Conservation (phyloP, 2,888 invertebrate species). For the Cataglyphis rosenhaueri region DNA sequence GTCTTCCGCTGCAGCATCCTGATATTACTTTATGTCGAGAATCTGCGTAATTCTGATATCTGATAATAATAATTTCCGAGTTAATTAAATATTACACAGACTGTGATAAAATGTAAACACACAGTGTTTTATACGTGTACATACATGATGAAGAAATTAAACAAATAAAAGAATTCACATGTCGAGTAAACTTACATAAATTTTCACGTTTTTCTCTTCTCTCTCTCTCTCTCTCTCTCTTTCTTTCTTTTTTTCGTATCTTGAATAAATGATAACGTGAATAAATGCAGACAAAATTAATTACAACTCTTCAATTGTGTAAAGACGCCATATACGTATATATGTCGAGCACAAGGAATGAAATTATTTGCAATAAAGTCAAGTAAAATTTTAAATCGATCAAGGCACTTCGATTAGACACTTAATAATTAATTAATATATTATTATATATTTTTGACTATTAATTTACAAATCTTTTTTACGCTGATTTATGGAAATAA, state of each 20-base stretch:
- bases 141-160: neutral
- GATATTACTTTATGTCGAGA: neutral
- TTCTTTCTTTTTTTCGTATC: neutral
- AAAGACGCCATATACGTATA: neutral
- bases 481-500: neutral
- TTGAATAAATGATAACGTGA: neutral
- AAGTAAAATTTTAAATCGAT: neutral
- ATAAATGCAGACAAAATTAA: neutral
- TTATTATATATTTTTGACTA: neutral
- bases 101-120: neutral
- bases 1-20: neutral
- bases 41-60: neutral
- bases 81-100: neutral
- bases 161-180: neutral
- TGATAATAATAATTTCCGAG: neutral
- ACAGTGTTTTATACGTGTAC: neutral
- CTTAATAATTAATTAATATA: neutral
- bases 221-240: neutral
- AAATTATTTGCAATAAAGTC: neutral
- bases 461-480: neutral
- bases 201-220: neutral
- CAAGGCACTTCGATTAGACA: neutral
- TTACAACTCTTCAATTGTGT: neutral
- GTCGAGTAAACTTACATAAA: neutral
- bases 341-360: neutral